Evolutionary conservation across 2,797 vertebrate species (phyloP), one percentile per base, ranked within the genome.

Genomic region (Gobionotothen gibberifrons): DNA sequence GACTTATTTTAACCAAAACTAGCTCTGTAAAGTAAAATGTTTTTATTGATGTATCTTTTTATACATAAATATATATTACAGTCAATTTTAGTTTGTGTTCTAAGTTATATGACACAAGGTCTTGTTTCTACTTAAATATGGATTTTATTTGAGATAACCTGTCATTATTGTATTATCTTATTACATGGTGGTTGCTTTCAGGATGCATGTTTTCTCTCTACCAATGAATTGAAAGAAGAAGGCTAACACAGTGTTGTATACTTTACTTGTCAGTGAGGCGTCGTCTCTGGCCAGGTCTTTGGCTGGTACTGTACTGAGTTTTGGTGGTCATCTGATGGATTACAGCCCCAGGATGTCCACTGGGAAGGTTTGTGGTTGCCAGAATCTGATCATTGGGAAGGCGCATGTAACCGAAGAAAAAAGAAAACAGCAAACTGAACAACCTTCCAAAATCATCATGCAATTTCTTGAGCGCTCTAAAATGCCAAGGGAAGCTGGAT

Each of bases 381-480:
- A 88, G 72, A 57, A 80, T 77, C 76, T 86, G 87, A 89, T 87
- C 78, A 85, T 13, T 55, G 76, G 47, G 54, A 76, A 78, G 75
- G 58, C 60, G 59, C 59, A 73, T 75, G 76, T 69, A 85, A 89
- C 76, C 29, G 3, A 78, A 85, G 67, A 76, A 78, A 79, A 78
- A 82, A 67, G 57, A 77, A 88, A 86, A 87, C 57, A 74, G 80
- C 67, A 83, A 80, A 85, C 55, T 58, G 51, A 67, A 60, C 44
- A 70, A 78, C 51, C 12, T 69, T 85, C 84, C 83, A 90, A 89
- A 77, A 74, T 77, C 70, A 84, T 87, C 84, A 86, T 47, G 63
- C 53, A 72, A 79, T 79, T 89, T 79, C 62, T 87, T 65, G 65
- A 82, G 42, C 70, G 11, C 66, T 82, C 47, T 46, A 52, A 89